Conservation (phyloP, 1,140 invertebrate genomes). For the Aricia agestis region DNA sequence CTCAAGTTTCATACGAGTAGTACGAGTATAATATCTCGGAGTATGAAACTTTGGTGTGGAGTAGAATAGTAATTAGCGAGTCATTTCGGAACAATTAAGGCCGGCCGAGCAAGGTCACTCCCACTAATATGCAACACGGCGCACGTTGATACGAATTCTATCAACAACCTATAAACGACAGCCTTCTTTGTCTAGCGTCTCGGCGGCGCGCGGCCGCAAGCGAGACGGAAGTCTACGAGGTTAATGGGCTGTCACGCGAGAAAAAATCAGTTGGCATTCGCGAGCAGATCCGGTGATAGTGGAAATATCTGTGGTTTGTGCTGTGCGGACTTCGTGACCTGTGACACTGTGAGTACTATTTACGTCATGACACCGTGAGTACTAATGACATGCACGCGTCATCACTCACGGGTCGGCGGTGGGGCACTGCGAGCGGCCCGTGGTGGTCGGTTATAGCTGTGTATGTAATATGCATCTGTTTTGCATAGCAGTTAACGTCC, state of each 20-base stretch:
- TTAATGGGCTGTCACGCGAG: constrained; percentile 75
- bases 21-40: no score
- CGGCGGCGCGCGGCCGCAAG: constrained; percentile 49
- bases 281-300: constrained; percentile 74
- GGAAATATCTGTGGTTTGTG: constrained; percentile 46
- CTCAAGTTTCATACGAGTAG: no score
- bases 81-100: neutral
- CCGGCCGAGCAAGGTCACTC: constrained; percentile 52
- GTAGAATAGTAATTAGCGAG: neutral
- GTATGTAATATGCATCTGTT: constrained; percentile 1
- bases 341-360: constrained; percentile 33
- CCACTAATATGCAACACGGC: constrained; percentile 74
- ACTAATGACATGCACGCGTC: constrained; percentile 21
- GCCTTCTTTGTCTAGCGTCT: constrained; percentile 74
- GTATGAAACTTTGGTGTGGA: no score
- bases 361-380: constrained; percentile 30
- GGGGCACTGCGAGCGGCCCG: neutral
- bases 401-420: neutral
- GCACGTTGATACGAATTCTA: constrained; percentile 76
- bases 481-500: neutral
- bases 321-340: constrained; percentile 35
- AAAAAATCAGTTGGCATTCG: constrained; percentile 75
- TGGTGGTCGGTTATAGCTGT: neutral
- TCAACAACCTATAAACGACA: constrained; percentile 76
- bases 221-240: constrained; percentile 72